A percentile compares a stretch with the other conserved stretches of the same genome.
phyloP scores from a whole-genome alignment of 2,888 invertebrate species.

The Perizoma affinitatum region DNA sequence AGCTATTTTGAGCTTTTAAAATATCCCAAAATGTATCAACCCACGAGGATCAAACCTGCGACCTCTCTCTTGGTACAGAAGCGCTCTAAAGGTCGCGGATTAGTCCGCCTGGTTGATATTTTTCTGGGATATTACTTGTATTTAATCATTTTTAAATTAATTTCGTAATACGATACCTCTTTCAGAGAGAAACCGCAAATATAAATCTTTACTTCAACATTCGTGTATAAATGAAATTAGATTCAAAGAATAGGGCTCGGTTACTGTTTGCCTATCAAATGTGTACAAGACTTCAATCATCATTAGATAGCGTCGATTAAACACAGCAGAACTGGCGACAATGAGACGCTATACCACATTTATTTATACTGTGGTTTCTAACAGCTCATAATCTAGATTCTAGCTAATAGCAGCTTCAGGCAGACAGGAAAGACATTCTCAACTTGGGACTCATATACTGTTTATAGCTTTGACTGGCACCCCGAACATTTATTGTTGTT shows the following conservation, averaged over 20 bases:
- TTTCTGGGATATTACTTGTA: too few species aligned
- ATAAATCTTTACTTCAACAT: neutral
- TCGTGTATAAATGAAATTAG: neutral
- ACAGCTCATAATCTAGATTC: conserved; percentile 29
- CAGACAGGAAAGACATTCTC: conserved; percentile 4
- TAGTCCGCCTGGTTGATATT: too few species aligned
- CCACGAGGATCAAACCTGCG: too few species aligned
- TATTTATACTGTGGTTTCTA: conserved; percentile 12
- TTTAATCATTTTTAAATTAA: too few species aligned
- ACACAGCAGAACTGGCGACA: conserved; percentile 37
- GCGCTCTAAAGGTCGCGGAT: too few species aligned
- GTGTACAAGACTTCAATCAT: conserved; percentile 52
- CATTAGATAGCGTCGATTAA: conserved; percentile 57
- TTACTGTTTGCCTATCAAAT: conserved; percentile 11
- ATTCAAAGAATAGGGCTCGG: neutral
- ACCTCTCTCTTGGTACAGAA: too few species aligned
- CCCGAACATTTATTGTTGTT: too few species aligned
- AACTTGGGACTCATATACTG: neutral
- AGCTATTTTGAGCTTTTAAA: too few species aligned
- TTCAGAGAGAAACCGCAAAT: neutral
- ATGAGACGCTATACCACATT: conserved; percentile 24
- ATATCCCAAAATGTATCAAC: too few species aligned
- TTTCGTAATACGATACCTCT: too few species aligned
- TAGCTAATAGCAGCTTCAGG: conserved; percentile 16
- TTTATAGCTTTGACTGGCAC: too few species aligned